Base-by-base conservation (phyloP, 2,888 invertebrate genomes). In the Alsophila aescularia region DNA sequence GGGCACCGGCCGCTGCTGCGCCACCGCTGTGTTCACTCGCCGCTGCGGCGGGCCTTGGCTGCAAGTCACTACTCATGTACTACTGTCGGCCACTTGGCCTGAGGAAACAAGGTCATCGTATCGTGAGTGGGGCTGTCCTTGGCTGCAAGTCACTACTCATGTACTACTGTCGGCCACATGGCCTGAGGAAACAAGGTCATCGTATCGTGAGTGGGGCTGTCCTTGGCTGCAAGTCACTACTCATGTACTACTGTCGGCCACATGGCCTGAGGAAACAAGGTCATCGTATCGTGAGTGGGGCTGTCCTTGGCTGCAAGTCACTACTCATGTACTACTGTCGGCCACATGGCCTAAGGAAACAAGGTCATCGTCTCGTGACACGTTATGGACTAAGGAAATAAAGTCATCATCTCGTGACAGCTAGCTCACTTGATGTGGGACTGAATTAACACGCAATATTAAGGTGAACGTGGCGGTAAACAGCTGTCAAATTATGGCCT, bases 1-100 rank as follows among this genome's bases (percentile, higher is more conserved):
- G 16, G 89, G 88, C 58, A 90, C 88, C 0, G 90, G 90, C 9
- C 83, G 58, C 65, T 87, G 88, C 58, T 89, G 90, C 0, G 84
- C 88, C 9, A 83, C 83, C 0, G 75, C 60, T 16, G 81, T 71
- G 54, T 67, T 81, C 69, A 86, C 86, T 58, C 74, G 77, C 31
- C 87, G 77, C 69, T 73, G 75, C 52, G 74, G 58, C 55, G 67
- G 79, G 32, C 80, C 81, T 71, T 81, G 80, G 59, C 87, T 89
- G 75, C 42, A 70, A 75, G 64, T 40, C 48, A 58, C 61, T 60
- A 53, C 43, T 67, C 40, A 60, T 45, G 58, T 66, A 60, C 47
- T 36, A 31, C 24, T 9, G n/a, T n/a, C 43, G 29, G 10, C 32
- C 18, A 18, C 18, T 5, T 2, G 24, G 8, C 7, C n/a, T n/a